phyloP scores from a whole-genome alignment of 1,140 invertebrate species.

The Listronotus bonariensis region DNA sequence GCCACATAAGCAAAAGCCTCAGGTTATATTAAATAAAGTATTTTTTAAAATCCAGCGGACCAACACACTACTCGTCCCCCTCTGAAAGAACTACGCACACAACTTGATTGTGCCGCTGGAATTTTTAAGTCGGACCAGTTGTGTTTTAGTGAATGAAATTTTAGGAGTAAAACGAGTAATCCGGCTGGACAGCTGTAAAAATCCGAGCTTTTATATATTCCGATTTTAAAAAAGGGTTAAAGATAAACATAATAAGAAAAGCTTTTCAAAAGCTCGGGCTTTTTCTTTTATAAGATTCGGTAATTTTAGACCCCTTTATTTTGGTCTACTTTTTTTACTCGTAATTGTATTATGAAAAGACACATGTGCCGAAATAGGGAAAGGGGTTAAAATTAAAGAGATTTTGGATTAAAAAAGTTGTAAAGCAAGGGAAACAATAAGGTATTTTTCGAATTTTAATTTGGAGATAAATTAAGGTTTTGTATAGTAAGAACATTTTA shows the following conservation, averaged over 20 bases:
- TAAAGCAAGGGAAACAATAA: too few species aligned
- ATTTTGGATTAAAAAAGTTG: constrained; percentile 22
- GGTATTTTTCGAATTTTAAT: too few species aligned
- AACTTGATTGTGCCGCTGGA: too few species aligned
- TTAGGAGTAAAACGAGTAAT: background rate
- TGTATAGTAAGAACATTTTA: too few species aligned
- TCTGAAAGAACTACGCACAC: too few species aligned
- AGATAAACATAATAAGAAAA: constrained; percentile 37
- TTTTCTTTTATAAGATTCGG: constrained; percentile 31
- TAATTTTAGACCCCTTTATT: constrained; percentile 39
- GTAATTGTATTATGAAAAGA: constrained; percentile 30
- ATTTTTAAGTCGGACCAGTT: too few species aligned
- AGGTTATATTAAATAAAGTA: too few species aligned
- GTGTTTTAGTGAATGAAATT: background rate
- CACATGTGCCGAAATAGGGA: constrained; percentile 29
- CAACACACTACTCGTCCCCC: too few species aligned
- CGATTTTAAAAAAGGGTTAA: constrained; percentile 39
- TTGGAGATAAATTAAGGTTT: too few species aligned
- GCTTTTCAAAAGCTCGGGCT: constrained; percentile 21
- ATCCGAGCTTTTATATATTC: constrained; percentile 23
- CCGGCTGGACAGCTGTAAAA: constrained; percentile 7
- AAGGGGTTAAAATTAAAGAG: constrained; percentile 22
- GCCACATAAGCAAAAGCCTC: too few species aligned
- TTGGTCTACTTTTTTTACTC: constrained; percentile 23
- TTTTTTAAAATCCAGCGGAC: too few species aligned